These are phyloP conservation scores for Beroe forskalii DNA, from an alignment of 37 sponge, comb jelly and placozoan species.

Conservation along the genomic window DNA sequence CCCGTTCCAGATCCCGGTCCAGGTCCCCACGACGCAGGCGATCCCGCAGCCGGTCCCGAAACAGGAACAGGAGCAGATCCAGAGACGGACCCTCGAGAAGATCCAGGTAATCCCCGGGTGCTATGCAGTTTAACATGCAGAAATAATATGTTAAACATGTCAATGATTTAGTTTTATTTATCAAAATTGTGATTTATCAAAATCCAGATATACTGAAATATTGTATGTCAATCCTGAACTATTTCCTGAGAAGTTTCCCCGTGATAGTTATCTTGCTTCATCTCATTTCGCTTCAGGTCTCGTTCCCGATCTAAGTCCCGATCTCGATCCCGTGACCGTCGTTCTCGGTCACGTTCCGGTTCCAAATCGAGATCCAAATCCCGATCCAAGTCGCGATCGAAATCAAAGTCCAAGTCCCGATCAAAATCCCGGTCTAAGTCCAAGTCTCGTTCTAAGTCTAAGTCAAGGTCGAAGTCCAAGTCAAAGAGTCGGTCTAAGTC, in stretches of 20 bases:
- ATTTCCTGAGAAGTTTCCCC: too few relatives aligned
- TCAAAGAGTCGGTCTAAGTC: neutral
- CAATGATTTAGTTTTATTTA: neutral
- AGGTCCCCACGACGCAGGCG: slow-evolving; percentile 16
- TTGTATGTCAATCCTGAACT: too few relatives aligned
- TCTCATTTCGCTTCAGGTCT: slow-evolving; percentile 51
- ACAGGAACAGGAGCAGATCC: slow-evolving; percentile 29
- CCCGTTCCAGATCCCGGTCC: slow-evolving; percentile 34
- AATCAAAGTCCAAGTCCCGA: neutral
- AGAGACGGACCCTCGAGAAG: slow-evolving; percentile 1
- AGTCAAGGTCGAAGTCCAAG: slow-evolving; percentile 33
- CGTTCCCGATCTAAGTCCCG: slow-evolving; percentile 5
- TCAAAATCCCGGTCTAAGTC: neutral
- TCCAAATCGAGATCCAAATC: neutral
- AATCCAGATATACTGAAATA: too few relatives aligned
- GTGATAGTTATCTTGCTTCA: too few relatives aligned
- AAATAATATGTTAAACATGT: neutral
- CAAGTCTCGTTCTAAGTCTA: neutral
- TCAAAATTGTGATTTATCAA: too few relatives aligned
- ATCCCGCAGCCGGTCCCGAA: neutral
- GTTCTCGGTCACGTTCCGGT: neutral
- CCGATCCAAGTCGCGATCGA: neutral
- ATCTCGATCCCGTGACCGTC: neutral
- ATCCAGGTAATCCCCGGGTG: neutral
- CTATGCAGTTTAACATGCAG: neutral